phyloP scores from a whole-genome alignment of 1,140 invertebrate species.

The Aricia agestis region DNA sequence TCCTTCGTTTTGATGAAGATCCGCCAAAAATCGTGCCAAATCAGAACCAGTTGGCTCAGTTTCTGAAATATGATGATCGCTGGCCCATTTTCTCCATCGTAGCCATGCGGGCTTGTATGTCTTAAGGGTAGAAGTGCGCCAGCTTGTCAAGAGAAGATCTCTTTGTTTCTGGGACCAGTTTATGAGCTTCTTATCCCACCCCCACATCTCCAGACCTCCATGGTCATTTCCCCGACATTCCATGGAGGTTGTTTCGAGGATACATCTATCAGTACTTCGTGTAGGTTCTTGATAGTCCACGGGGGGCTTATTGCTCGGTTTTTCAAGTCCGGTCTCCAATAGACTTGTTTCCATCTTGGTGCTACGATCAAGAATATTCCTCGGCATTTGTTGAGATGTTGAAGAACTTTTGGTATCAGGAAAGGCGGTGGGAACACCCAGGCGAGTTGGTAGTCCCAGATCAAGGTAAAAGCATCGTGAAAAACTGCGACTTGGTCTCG shows the following conservation, averaged over 20 bases:
- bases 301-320: no score
- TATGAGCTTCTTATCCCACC: no score
- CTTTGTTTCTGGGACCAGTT: background rate
- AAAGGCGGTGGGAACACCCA: no score
- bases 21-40: conserved; percentile 27
- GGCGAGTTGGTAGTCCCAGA: no score
- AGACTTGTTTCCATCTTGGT: background rate
- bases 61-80: conserved; percentile 7
- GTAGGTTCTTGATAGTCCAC: no score
- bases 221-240: no score
- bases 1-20: conserved; percentile 21
- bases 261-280: no score
- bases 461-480: no score
- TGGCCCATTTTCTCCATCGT: conserved; percentile 23
- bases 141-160: conserved; percentile 13
- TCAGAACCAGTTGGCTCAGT: conserved; percentile 12
- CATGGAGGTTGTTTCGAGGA: no score
- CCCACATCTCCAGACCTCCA: no score
- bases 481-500: no score
- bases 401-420: conserved; percentile 28
- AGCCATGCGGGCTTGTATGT: conserved; percentile 28
- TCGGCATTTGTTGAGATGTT: conserved; percentile 2
- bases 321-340: no score
- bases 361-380: conserved; percentile 15
- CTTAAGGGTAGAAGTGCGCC: conserved; percentile 25